Base-by-base conservation (phyloP, 2,888 invertebrate species). In the Scaptodrosophila latifasciaeformis region DNA sequence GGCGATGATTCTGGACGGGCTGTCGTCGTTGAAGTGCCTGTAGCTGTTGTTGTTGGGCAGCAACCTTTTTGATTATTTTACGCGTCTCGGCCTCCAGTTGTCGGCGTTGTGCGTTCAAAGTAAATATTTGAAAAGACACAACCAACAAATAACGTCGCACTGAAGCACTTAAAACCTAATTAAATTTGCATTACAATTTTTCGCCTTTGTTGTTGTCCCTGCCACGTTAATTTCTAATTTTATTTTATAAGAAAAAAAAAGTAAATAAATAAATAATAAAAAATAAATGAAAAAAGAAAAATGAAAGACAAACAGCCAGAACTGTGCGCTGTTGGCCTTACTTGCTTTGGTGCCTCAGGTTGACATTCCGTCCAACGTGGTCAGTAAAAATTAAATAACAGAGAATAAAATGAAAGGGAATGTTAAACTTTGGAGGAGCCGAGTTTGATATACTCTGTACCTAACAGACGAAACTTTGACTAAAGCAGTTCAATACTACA, bases 111-210 rank as follows among this genome's bases (percentile, higher is more conserved):
- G 21, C 6, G 39, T 63, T 71, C 72, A 81, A 75, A 71, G 81
- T 81, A 75, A 75, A 75, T 75, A 75, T 75, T 75, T 75, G 75
- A 78, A 62, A 75, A 75, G 63, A 50, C 55, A 61, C 52, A 43
- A 24, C 37, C 55, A 49, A 56, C 44, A 55, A 59, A 34, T 57
- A 70, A 63, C 58, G 56, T 51, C 42, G 70, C 62, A 52, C 57
- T 71, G 72, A 69, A 78, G 79, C 75, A 76, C 75, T 76, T 76
- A 81, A 76, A 76, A 76, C 75, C 75, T 76, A 76, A 76, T 76
- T 76, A 76, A 76, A 76, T 76, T 76, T 76, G 79, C 75, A 76
- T 76, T 76, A 76, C 72, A 76, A 76, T 75, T 78, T 49, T 30
- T 64, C 18, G 34, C 4, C 15, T 35, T 58, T 50, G 50, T 46